A percentile compares a stretch with the other conserved stretches of the same genome.
Conservation (phyloP, 2,113 vertebrate species). For the Cygnus atratus region DNA sequence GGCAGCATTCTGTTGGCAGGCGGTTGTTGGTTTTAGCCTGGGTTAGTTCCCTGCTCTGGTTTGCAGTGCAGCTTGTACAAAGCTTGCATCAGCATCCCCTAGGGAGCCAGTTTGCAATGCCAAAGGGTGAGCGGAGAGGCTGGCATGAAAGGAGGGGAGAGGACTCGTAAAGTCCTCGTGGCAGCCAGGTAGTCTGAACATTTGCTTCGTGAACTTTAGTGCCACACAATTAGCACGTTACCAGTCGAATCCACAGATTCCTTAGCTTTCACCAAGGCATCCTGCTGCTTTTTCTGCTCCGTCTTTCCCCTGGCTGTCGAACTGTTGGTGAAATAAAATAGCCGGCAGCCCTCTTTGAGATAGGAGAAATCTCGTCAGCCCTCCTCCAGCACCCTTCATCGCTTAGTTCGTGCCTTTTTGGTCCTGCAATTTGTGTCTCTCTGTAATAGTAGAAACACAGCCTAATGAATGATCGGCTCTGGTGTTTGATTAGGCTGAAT, state of each 20-base stretch:
- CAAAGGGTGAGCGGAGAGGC: not conserved
- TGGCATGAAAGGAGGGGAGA: not conserved
- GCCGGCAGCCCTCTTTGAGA: not conserved
- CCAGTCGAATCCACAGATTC: not conserved
- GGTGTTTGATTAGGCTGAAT: not conserved
- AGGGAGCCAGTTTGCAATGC: not conserved
- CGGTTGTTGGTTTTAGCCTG: not conserved
- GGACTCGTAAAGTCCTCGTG: not conserved
- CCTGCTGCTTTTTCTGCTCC: not conserved
- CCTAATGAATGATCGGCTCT: not conserved
- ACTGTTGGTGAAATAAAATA: not conserved
- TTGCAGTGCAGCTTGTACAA: not conserved
- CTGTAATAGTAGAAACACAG: not conserved
- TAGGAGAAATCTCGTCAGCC: not conserved
- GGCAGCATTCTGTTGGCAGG: not conserved
- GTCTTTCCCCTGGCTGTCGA: not conserved
- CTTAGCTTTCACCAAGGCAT: not conserved
- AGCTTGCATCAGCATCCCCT: accelerated
- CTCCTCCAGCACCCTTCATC: not conserved
- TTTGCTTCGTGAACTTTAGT: not conserved
- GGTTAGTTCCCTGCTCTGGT: not conserved
- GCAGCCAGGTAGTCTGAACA: not conserved
- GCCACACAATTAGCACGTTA: not conserved
- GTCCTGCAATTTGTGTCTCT: not conserved
- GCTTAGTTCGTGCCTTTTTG: accelerated